Percentiles rank a stretch among this genome's conserved stretches.
Conservation (phyloP, 92 coral and sea anemone genomes). For the Epizoanthus scotinus region DNA sequence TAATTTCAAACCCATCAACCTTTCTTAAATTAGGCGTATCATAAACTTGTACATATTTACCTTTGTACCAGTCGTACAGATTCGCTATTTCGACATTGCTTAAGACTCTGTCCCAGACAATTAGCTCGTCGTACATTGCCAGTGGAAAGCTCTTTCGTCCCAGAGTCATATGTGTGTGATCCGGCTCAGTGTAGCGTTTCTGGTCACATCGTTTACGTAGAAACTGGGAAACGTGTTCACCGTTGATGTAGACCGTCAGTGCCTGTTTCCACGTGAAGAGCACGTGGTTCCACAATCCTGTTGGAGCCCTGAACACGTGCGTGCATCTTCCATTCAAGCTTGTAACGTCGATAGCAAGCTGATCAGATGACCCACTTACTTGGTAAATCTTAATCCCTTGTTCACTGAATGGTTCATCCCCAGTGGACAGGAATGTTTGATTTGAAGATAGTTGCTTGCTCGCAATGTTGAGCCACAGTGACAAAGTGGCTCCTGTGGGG, state of each 20-base stretch:
- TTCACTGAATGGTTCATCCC: background rate
- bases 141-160: slow-evolving; percentile 9
- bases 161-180: background rate
- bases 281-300: slow-evolving; percentile 24
- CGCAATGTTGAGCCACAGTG: background rate
- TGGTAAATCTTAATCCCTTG: slow-evolving; percentile 1
- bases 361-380: background rate
- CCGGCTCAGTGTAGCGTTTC: background rate
- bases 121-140: background rate
- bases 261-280: slow-evolving; percentile 8
- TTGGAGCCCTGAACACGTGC: slow-evolving; percentile 15
- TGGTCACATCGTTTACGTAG: background rate
- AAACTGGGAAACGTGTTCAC: background rate
- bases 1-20: no score
- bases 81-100: background rate
- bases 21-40: no score
- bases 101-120: slow-evolving; percentile 10
- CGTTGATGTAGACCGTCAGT: background rate
- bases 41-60: background rate
- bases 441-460: background rate
- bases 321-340: background rate
- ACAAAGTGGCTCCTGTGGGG: background rate
- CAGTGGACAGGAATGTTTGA: background rate
- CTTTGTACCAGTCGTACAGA: slow-evolving; percentile 4
- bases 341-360: slow-evolving; percentile 4